Base-by-base conservation (phyloP, 2,888 invertebrate genomes). In the Sympetrum striolatum region DNA sequence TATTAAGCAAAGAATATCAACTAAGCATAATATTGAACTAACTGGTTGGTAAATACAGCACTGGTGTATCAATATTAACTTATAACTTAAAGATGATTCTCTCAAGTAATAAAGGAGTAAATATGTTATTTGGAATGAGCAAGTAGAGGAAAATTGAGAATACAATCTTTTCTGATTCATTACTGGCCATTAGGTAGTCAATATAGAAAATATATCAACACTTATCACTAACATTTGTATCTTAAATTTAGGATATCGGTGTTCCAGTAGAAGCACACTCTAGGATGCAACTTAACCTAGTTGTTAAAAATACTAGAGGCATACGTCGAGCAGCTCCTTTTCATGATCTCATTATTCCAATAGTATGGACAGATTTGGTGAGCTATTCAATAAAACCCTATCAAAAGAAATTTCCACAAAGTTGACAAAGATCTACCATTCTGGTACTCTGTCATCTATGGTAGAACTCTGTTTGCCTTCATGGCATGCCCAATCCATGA, bases 291-390 rank as follows among this genome's bases (percentile, higher is more conserved):
- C 81, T 82, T 1, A 90, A 90, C 44, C n/a, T 90, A n/a, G 82
- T 90, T 8, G 81, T 90, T 35, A 35, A 53, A 44, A 64, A 82
- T 25, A 90, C 81, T 15, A 82, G 39, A 44, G 64, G 44, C n/a
- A 53, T 90, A 22, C 81, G 64, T 15, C 58, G 81, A 64, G 81
- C 81, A 44, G 80, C 90, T 44, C 80, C 80, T 25, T 90, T 90
- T 90, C 60, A 81, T 53, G 64, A 82, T 79, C 81, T 90, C 15
- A 53, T 90, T 25, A 58, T 90, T 73, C 90, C 90, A 31, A 90
- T 90, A 14, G 58, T 82, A 39, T 90, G 90, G 90, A 90, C 90
- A 18, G 90, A 90, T 64, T 79, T 90, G 90, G 90, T 90, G 31
- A 90, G 90, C 22, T 37, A 5, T 31, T 73, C n/a, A 64, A 64